Conservation (phyloP, 1,140 invertebrate genomes). For the Brachionus koreanus region DNA sequence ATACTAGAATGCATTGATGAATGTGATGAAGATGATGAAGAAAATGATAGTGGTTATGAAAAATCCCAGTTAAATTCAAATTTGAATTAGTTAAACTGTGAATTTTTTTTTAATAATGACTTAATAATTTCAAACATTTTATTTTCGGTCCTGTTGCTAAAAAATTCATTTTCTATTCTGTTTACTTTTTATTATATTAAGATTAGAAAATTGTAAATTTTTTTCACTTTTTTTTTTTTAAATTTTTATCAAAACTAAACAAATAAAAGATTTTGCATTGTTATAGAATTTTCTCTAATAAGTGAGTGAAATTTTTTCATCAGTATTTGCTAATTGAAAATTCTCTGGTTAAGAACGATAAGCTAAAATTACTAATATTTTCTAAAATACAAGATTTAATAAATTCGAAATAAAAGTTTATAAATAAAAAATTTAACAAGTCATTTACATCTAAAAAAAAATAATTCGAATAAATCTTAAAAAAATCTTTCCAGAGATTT, state of each 20-base stretch:
- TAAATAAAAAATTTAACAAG: too few relatives aligned
- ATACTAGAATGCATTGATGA: constrained; percentile 27
- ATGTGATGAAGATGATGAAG: constrained; percentile 22
- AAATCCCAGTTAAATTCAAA: constrained; percentile 21
- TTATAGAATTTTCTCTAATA: too few relatives aligned
- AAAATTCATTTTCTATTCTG: constrained; percentile 1
- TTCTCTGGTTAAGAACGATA: too few relatives aligned
- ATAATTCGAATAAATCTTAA: neutral
- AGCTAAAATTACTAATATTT: too few relatives aligned
- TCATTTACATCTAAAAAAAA: neutral
- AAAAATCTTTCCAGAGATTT: neutral
- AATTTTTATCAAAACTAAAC: neutral
- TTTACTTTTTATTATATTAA: neutral
- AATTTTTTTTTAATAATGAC: neutral
- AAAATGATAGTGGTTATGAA: constrained; percentile 31
- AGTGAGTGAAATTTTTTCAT: too few relatives aligned
- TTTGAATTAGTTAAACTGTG: neutral
- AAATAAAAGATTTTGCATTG: neutral
- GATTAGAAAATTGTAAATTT: constrained; percentile 31
- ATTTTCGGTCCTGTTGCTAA: neutral
- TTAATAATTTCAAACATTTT: neutral
- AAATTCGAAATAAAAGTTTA: too few relatives aligned
- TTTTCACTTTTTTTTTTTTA: neutral
- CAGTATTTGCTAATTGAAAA: too few relatives aligned
- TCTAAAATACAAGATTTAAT: too few relatives aligned